Conservation (phyloP, 2,113 vertebrate genomes). For the Zosterops japonicus region DNA sequence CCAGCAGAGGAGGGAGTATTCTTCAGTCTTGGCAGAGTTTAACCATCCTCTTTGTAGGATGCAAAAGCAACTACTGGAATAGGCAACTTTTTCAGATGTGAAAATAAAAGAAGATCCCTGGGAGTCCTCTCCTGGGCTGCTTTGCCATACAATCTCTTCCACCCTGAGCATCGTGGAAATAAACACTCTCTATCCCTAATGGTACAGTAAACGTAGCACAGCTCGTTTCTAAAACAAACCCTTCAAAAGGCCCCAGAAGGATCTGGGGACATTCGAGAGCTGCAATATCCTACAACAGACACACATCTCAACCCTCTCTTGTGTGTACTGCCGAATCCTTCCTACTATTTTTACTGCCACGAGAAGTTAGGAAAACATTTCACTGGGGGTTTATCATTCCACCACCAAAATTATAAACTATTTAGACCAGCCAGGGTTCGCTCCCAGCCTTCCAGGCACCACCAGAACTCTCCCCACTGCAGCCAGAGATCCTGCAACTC, state of each 20-base stretch:
- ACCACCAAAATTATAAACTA: slow-evolving; percentile 59
- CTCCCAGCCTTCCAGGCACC: slow-evolving; percentile 45
- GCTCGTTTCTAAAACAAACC: slow-evolving; percentile 48
- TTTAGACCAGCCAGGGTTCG: slow-evolving; percentile 30
- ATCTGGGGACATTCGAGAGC: slow-evolving; percentile 2
- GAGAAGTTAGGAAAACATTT: slow-evolving; percentile 49
- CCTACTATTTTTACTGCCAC: slow-evolving; percentile 48
- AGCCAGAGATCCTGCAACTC: neutral
- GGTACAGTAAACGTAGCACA: slow-evolving; percentile 3
- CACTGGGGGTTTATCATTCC: slow-evolving; percentile 51
- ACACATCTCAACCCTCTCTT: slow-evolving; percentile 28
- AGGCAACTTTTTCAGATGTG: slow-evolving; percentile 12
- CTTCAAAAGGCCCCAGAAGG: slow-evolving; percentile 35
- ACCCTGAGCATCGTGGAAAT: neutral
- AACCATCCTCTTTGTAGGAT: slow-evolving; percentile 3
- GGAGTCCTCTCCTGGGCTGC: neutral
- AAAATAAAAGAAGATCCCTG: neutral
- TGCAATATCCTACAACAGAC: slow-evolving; percentile 25
- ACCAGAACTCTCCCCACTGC: neutral
- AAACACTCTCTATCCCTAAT: slow-evolving; percentile 24
- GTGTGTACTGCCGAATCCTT: slow-evolving; percentile 1
- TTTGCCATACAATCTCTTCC: slow-evolving; percentile 8
- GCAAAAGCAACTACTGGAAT: neutral
- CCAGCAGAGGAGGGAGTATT: neutral
- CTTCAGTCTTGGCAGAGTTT: neutral